Conservation (phyloP, 2,113 vertebrate genomes). For the Callocephalon fimbriatum region DNA sequence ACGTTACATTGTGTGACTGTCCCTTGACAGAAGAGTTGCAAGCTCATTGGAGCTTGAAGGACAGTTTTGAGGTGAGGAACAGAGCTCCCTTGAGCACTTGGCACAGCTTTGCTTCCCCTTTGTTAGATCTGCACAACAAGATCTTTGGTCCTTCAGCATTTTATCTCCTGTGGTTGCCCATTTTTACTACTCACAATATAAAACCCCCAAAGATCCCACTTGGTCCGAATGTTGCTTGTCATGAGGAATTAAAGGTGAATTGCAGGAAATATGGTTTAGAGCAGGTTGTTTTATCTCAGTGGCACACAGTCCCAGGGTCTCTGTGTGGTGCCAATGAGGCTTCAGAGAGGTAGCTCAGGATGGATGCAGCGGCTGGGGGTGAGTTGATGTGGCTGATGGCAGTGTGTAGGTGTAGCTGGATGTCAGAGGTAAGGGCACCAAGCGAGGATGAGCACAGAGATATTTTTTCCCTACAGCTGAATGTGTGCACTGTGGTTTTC, state of each 20-base stretch:
- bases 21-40: neutral
- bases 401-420: neutral
- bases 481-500: neutral
- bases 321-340: fast-evolving
- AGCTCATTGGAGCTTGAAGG: neutral
- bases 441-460: neutral
- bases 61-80: neutral
- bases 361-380: neutral
- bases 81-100: neutral
- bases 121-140: neutral
- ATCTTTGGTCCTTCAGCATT: neutral
- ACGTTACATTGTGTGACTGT: neutral
- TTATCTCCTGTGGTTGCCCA: neutral
- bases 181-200: neutral
- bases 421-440: neutral
- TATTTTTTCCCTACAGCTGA: neutral
- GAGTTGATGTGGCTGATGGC: neutral
- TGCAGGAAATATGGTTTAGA: neutral
- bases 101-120: neutral
- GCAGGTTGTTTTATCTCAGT: neutral
- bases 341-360: neutral
- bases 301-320: neutral
- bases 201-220: neutral
- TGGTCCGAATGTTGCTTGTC: neutral
- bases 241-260: neutral